phyloP scores from a whole-genome alignment of 1,140 invertebrate species.

The Bicyclus anynana region DNA sequence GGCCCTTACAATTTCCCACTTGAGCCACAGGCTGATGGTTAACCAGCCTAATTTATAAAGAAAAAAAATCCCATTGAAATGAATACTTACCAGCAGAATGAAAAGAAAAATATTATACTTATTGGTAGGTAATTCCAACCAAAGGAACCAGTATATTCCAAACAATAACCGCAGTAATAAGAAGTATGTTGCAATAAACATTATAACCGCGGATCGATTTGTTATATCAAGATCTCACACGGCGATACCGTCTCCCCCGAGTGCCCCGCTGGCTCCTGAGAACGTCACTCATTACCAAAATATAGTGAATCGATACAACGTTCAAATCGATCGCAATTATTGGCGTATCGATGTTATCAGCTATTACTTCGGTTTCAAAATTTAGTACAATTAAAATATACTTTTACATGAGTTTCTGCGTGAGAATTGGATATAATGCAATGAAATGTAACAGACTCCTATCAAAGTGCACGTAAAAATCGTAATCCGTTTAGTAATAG shows the following conservation, averaged over 20 bases:
- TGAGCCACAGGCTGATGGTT: neutral
- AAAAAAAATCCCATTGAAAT: neutral
- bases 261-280: slow-evolving; percentile 55
- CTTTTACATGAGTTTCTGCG: too few species aligned
- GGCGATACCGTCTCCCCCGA: slow-evolving; percentile 56
- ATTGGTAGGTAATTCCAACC: too few species aligned
- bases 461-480: too few species aligned
- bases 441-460: too few species aligned
- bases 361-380: slow-evolving; percentile 44
- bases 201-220: slow-evolving; percentile 34
- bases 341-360: slow-evolving; percentile 45
- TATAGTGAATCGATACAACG: slow-evolving; percentile 36
- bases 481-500: too few species aligned
- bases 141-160: too few species aligned
- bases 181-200: slow-evolving; percentile 15
- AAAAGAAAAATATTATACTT: neutral
- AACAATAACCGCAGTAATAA: neutral
- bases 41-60: neutral
- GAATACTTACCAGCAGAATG: neutral
- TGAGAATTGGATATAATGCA: neutral
- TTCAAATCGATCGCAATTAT: slow-evolving; percentile 49
- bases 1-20: neutral
- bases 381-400: too few species aligned
- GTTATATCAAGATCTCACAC: slow-evolving; percentile 64
- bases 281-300: slow-evolving; percentile 62